These are phyloP conservation scores for Drosophila flavopinicola DNA, from an alignment of 2,888 invertebrate genomes.

Conservation along the genomic window DNA sequence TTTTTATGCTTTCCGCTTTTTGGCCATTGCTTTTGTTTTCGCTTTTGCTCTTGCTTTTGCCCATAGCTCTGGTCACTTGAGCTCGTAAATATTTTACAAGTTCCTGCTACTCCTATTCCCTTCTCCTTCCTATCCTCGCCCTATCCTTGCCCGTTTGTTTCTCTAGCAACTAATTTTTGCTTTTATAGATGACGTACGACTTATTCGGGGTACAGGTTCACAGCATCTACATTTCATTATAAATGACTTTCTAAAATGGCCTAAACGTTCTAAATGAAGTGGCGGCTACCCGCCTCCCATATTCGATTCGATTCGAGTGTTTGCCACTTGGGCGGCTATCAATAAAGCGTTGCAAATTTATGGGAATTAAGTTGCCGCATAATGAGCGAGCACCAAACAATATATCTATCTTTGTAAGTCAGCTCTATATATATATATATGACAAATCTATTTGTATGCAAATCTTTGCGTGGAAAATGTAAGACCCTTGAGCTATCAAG, in stretches of 20 bases:
- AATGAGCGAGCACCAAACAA: constrained; percentile 28
- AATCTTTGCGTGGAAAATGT: background rate
- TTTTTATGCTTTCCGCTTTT: constrained; percentile 69
- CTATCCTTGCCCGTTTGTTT: constrained; percentile 20
- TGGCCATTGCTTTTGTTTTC: constrained; percentile 66
- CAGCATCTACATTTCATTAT: constrained; percentile 77
- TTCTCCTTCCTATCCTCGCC: background rate
- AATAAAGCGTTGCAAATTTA: constrained; percentile 71
- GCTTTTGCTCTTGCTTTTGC: constrained; percentile 64
- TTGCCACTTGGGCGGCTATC: constrained; percentile 58
- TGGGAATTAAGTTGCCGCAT: constrained; percentile 62
- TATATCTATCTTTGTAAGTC: constrained; percentile 6
- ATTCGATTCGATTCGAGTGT: constrained; percentile 55
- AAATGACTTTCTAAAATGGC: constrained; percentile 77
- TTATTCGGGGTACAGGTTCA: constrained; percentile 55
- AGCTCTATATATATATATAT: constrained; percentile 3
- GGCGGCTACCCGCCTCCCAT: constrained; percentile 13
- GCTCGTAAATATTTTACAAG: constrained; percentile 80
- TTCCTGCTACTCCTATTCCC: constrained; percentile 26
- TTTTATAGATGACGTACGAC: constrained; percentile 75
- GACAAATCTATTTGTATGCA: constrained; percentile 10
- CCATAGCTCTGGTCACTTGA: constrained; percentile 61
- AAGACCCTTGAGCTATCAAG: background rate
- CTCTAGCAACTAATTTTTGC: constrained; percentile 66
- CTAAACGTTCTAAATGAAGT: constrained; percentile 65